Evolutionary conservation across 2,888 invertebrate genomes (phyloP), one percentile per base, ranked within the genome.

Genomic region (Ormyrus rosae): DNA sequence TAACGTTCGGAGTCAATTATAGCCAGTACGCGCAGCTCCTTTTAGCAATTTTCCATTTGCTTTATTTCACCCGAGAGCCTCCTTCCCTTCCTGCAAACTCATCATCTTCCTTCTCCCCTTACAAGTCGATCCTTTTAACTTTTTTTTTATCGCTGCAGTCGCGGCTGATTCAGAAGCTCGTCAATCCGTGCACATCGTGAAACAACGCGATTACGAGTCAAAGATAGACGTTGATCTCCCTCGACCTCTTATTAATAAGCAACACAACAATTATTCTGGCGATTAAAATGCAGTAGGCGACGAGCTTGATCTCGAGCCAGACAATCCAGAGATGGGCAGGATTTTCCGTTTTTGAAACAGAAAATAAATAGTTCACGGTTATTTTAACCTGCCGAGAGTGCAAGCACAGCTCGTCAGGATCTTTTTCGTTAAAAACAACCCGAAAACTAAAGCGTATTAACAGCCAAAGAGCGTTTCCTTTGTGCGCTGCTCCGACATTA

Each of bases 391-490:
- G 5, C 7, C n/a, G 48, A 19, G 10, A 9, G 56, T 46, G 51
- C 13, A 19, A 69, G 11, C 11, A 56, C 34, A 34, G 34, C 34
- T 34, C 34, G 61, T 65, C 55, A 64, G 67, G 60, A 58, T 13
- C 34, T 34, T 19, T 55, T 63, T 64, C 61, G 50, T 55, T 65
- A 78, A 71, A 71, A 65, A 61, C 61, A 61, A 51, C 11, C 6
- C 61, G 9, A 63, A 78, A 10, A 34, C 50, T 6, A 46, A 13
- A 67, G 55, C 48, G 55, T 63, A 73, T 53, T 48, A 63, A 78
- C 61, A 63, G 68, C 61, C 61, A 71, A 75, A 80, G 60, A 75
- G 65, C 64, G 61, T 71, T 75, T 75, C 55, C 80, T 80, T 80
- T 80, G 80, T 80, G 75, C 60, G 65, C 34, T 75, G 65, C 60